These are phyloP conservation scores for Drosophila hamatofila DNA, from an alignment of 2,888 invertebrate genomes.

Conservation along the genomic window DNA sequence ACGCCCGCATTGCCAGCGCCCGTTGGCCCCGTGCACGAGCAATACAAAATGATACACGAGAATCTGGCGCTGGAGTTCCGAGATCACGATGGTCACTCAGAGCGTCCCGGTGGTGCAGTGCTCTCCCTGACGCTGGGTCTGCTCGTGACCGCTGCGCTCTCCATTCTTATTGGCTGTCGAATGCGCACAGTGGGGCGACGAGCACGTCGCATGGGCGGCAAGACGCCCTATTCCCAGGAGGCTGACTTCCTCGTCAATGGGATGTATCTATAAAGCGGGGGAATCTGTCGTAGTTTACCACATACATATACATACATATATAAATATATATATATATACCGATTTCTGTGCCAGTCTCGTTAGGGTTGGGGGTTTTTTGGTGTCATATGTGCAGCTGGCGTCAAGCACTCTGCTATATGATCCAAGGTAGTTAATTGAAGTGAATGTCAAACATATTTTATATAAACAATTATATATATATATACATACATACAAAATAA, in stretches of 20 bases:
- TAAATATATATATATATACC: slow-evolving; percentile 13
- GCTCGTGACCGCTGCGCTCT: slow-evolving; percentile 92
- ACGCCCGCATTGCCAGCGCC: slow-evolving; percentile 59
- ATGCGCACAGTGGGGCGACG: slow-evolving; percentile 91
- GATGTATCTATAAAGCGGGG: slow-evolving; percentile 91
- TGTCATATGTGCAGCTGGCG: neutral
- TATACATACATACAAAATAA: slow-evolving; percentile 33
- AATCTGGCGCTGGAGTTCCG: slow-evolving; percentile 85
- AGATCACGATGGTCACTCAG: slow-evolving; percentile 88
- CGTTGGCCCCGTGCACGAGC: slow-evolving; percentile 82
- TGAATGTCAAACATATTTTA: slow-evolving; percentile 72
- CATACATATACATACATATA: slow-evolving; percentile 8
- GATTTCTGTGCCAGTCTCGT: slow-evolving; percentile 40
- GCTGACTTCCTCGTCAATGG: slow-evolving; percentile 99
- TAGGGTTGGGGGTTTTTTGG: slow-evolving; percentile 21
- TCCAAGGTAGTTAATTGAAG: slow-evolving; percentile 51
- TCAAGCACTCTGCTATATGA: neutral
- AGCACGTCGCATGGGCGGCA: slow-evolving; percentile 90
- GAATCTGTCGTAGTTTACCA: slow-evolving; percentile 12
- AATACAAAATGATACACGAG: slow-evolving; percentile 84
- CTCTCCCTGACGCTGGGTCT: slow-evolving; percentile 92
- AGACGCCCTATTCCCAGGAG: slow-evolving; percentile 94
- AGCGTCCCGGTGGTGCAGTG: slow-evolving; percentile 92
- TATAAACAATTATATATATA: slow-evolving; percentile 67
- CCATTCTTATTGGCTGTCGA: slow-evolving; percentile 93